Conservation (phyloP, 1,140 invertebrate species). For the Pseudobourletiella spinata region DNA sequence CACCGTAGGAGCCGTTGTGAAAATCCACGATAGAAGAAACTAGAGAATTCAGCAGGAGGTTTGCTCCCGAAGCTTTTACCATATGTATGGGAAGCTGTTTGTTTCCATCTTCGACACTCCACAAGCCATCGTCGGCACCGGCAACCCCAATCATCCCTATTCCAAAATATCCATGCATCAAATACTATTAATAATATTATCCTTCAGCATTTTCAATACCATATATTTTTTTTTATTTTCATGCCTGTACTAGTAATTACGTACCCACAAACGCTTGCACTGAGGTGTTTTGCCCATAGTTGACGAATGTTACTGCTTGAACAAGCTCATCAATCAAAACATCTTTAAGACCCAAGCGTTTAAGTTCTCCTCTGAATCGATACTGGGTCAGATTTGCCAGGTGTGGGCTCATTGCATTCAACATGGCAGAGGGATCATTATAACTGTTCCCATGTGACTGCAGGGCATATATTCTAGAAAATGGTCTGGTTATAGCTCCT, state of each 20-base stretch:
- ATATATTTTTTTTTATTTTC: too few relatives aligned
- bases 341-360: slow-evolving; percentile 42
- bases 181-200: too few relatives aligned
- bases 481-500: too few relatives aligned
- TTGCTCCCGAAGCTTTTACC: slow-evolving; percentile 39
- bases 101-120: slow-evolving; percentile 56
- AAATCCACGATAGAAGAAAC: slow-evolving; percentile 9
- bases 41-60: slow-evolving; percentile 20
- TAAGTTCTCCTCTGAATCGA: slow-evolving; percentile 43
- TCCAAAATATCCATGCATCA: too few relatives aligned
- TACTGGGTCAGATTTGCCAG: slow-evolving; percentile 46
- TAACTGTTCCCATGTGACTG: slow-evolving; percentile 48
- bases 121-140: slow-evolving; percentile 48
- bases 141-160: slow-evolving; percentile 48
- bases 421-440: slow-evolving; percentile 45
- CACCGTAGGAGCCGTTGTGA: slow-evolving; percentile 12
- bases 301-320: slow-evolving; percentile 47
- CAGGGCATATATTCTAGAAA: slow-evolving; percentile 51
- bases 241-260: too few relatives aligned
- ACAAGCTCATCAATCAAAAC: slow-evolving; percentile 51
- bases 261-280: slow-evolving; percentile 55
- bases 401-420: slow-evolving; percentile 46
- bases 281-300: slow-evolving; percentile 55
- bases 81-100: slow-evolving; percentile 46
- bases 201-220: too few relatives aligned